Percentiles rank a stretch among this genome's conserved stretches.
These are phyloP conservation scores for Cavia aperea DNA, from an alignment of 2,113 vertebrate genomes.

Conservation along the genomic window DNA sequence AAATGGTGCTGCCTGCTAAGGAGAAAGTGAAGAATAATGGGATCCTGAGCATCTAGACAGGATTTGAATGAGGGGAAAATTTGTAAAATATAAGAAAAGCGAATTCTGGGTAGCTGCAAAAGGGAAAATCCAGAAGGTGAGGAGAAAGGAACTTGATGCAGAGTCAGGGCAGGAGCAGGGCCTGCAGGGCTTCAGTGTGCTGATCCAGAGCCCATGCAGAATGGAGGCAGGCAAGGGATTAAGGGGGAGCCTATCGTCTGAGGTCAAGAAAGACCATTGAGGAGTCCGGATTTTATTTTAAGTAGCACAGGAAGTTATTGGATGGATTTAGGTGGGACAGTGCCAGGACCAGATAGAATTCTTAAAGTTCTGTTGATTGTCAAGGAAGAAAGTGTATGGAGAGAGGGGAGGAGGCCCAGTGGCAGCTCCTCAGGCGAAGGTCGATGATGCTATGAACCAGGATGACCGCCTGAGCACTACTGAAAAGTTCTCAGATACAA, in stretches of 20 bases:
- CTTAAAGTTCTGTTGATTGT: neutral
- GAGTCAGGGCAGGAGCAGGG: neutral
- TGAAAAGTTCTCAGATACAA: neutral
- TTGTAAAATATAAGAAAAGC: neutral
- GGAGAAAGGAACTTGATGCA: too few species aligned
- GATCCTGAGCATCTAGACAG: neutral
- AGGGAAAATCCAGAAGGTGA: neutral
- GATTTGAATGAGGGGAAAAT: neutral
- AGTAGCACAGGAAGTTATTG: neutral
- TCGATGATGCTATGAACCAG: fast-evolving
- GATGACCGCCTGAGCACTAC: neutral
- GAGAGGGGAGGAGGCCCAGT: neutral
- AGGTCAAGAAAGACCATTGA: neutral
- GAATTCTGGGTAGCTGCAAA: neutral
- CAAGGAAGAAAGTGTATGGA: neutral
- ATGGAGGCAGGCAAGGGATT: neutral
- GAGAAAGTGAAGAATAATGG: neutral
- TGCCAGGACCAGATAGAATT: neutral
- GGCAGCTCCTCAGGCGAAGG: neutral
- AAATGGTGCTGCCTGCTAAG: neutral
- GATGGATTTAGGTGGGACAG: neutral
- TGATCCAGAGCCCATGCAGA: fast-evolving
- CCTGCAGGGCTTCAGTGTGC: fast-evolving
- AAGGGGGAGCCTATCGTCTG: neutral
- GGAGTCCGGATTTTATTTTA: neutral